A percentile compares a stretch with the other conserved stretches of the same genome.
These are phyloP conservation scores for Galerucella calmariensis DNA, from an alignment of 2,888 invertebrate genomes.

Conservation along the genomic window DNA sequence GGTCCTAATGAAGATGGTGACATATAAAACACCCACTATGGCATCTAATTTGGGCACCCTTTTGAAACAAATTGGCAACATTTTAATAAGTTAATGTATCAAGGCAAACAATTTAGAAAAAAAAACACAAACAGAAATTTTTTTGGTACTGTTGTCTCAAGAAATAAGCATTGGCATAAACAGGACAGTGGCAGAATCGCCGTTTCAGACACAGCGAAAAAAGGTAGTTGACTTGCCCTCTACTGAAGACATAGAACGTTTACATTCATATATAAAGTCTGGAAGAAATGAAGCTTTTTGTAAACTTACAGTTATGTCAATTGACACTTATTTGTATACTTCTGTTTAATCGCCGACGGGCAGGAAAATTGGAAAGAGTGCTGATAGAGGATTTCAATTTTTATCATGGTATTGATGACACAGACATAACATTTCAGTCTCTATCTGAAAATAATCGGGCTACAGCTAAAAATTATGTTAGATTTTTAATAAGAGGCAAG, in stretches of 20 bases:
- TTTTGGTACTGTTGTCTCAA: constrained; percentile 14
- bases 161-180: constrained; percentile 19
- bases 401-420: constrained; percentile 15
- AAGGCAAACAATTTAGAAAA: constrained; percentile 7
- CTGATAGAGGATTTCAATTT: constrained; percentile 19
- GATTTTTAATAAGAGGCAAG: constrained; percentile 29
- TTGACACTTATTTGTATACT: constrained; percentile 15
- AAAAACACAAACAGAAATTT: constrained; percentile 13
- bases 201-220: constrained; percentile 17
- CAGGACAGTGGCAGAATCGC: constrained; percentile 28
- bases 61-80: constrained; percentile 41
- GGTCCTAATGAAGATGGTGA: constrained; percentile 32
- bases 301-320: constrained; percentile 13
- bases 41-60: constrained; percentile 43
- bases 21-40: constrained; percentile 38
- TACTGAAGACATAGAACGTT: constrained; percentile 20
- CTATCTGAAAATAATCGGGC: constrained; percentile 8
- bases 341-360: constrained; percentile 23
- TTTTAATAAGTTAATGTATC: constrained; percentile 29
- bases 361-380: constrained; percentile 25
- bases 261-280: constrained; percentile 11
- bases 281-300: constrained; percentile 16
- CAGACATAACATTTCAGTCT: constrained; percentile 15
- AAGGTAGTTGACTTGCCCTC: constrained; percentile 21
- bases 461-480: constrained; percentile 29